Evolutionary conservation across 1,140 invertebrate species (phyloP).

Genomic region (Drosophila funebris): DNA sequence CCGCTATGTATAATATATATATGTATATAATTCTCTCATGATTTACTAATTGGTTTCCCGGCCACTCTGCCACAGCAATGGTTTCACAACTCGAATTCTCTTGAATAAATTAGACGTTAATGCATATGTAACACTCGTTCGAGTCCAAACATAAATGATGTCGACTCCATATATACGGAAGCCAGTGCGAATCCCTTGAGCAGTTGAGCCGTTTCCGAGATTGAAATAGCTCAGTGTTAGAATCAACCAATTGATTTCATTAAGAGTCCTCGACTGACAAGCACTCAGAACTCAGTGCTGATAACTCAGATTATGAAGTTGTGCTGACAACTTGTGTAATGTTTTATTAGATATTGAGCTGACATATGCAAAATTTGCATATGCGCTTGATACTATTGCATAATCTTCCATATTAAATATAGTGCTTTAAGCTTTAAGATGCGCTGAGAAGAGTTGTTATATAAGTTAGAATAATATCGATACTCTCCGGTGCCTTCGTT

Average conservation of each 20-base stretch:
- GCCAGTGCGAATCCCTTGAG: neutral
- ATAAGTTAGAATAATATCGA: no score
- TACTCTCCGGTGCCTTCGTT: no score
- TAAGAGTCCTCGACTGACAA: neutral
- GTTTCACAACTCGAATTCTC: slow-evolving; percentile 4
- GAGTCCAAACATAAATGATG: neutral
- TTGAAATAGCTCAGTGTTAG: neutral
- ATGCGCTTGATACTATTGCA: no score
- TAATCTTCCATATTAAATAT: no score
- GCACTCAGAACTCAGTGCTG: neutral
- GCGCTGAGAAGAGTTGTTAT: no score
- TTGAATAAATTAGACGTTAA: slow-evolving; percentile 61
- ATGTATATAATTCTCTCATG: slow-evolving; percentile 47
- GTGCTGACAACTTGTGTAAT: neutral
- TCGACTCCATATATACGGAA: neutral
- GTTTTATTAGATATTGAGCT: neutral
- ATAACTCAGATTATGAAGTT: neutral
- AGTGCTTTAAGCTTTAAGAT: no score
- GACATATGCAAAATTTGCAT: neutral
- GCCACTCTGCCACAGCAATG: neutral
- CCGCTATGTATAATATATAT: slow-evolving; percentile 23
- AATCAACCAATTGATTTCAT: neutral
- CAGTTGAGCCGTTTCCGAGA: neutral
- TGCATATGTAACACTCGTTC: slow-evolving; percentile 7
- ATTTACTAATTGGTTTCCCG: slow-evolving; percentile 61